These are phyloP conservation scores for Pycnomerus fuliginosus DNA, from an alignment of 2,888 invertebrate genomes.

Conservation along the genomic window DNA sequence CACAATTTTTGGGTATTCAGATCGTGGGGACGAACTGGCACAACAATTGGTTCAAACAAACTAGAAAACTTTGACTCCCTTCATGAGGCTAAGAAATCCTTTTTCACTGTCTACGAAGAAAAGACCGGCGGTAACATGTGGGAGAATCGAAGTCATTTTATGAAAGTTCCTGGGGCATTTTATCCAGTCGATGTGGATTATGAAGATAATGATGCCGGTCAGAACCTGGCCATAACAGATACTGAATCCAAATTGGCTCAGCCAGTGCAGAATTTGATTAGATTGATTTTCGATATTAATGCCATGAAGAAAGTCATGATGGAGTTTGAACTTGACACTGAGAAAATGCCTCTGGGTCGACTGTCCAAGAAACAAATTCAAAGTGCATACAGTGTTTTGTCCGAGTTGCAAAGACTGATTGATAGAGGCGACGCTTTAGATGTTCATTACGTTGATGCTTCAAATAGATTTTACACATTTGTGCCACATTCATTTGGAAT, in stretches of 20 bases:
- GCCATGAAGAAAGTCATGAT: slow-evolving; percentile 89
- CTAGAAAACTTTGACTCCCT: slow-evolving; percentile 40
- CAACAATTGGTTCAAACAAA: slow-evolving; percentile 73
- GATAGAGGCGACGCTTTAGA: slow-evolving; percentile 50
- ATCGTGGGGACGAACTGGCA: slow-evolving; percentile 96
- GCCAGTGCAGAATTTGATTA: slow-evolving; percentile 80
- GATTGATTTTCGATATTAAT: slow-evolving; percentile 86
- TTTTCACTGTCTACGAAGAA: slow-evolving; percentile 62
- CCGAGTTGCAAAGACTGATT: slow-evolving; percentile 64
- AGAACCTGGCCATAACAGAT: slow-evolving; percentile 54
- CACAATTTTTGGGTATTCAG: slow-evolving; percentile 60
- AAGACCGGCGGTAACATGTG: slow-evolving; percentile 87
- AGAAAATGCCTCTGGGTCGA: slow-evolving; percentile 98
- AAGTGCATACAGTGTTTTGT: slow-evolving; percentile 78
- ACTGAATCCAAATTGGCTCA: slow-evolving; percentile 66
- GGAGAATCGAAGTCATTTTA: slow-evolving; percentile 65
- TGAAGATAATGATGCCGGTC: slow-evolving; percentile 50
- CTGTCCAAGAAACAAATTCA: slow-evolving; percentile 88
- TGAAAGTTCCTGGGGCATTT: slow-evolving; percentile 65
- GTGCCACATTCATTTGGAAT: slow-evolving; percentile 95
- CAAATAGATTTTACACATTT: slow-evolving; percentile 92
- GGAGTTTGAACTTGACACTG: slow-evolving; percentile 94
- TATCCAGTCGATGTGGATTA: slow-evolving; percentile 91
- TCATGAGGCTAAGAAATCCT: slow-evolving; percentile 62
- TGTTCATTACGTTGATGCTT: slow-evolving; percentile 73